Base-by-base conservation (phyloP, 2,888 invertebrate species). In the Drosophila multiciliata region DNA sequence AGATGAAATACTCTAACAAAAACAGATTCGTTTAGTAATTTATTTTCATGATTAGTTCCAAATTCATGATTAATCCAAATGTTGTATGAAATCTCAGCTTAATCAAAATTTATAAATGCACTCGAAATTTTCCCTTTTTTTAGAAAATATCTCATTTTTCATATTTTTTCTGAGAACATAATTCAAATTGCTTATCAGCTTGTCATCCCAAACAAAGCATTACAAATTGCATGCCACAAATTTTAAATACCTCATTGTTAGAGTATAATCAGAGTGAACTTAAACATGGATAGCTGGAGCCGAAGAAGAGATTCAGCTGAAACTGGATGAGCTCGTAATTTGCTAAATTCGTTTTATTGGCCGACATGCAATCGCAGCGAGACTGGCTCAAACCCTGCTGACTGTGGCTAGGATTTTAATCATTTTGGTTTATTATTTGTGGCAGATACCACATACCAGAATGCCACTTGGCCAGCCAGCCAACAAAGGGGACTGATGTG, bases 291-390 rank as follows among this genome's bases (percentile, higher is more conserved):
- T 52, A 60, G 54, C 23, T 55, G 29, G 33, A 58, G 66, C 53
- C 48, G 29, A 11, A 45, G 50, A 32, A 32, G 23, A 29, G 29
- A 29, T 36, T 5, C 20, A 38, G 45, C 55, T 62, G 53, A 33
- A 59, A 59, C 62, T 73, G 80, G 82, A 81, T 85, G 78, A 78
- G 75, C 90, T 89, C 82, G 89, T 89, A 91, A 90, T 89, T 90
- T 90, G 79, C 89, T 83, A 77, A 85, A 83, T 89, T 83, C 83
- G 74, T 89, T 89, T 89, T 91, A 89, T 89, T 89, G 83, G 88
- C 78, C 83, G 74, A 85, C 90, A 89, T 89, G 90, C 88, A 87
- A 84, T 75, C 77, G 70, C 32, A 33, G 26, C 23, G 66, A 66
- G 45, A 66, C 66, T 66, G 48, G 66, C 71, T 73, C 57, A 60